phyloP scores from a whole-genome alignment of 2,797 vertebrate species.

The Aphelocoma californica region DNA sequence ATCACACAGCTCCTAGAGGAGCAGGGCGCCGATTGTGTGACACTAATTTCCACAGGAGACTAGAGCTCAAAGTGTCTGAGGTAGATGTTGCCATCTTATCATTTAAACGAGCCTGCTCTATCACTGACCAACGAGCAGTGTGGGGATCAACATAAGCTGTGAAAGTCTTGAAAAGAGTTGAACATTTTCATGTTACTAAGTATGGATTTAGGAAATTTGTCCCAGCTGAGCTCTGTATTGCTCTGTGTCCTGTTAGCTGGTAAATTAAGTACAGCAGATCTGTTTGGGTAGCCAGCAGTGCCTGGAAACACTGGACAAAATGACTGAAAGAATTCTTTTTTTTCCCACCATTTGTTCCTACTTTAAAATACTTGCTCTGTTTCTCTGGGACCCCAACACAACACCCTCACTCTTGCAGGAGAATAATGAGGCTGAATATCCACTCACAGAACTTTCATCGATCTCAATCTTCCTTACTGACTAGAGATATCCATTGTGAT shows the following conservation, averaged over 20 bases:
- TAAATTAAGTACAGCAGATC: background rate
- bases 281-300: background rate
- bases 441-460: background rate
- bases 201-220: background rate
- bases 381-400: background rate
- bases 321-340: background rate
- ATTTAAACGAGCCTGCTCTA: background rate
- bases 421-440: background rate
- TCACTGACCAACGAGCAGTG: background rate
- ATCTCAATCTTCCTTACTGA: background rate
- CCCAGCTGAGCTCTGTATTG: background rate
- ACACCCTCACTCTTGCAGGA: background rate
- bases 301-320: background rate
- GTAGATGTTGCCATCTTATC: background rate
- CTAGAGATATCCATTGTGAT: background rate
- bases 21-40: too few relatives aligned
- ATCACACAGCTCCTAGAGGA: background rate
- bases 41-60: background rate
- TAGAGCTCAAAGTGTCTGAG: background rate
- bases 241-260: background rate
- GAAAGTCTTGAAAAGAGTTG: background rate
- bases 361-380: background rate
- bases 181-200: background rate
- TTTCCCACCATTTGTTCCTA: background rate
- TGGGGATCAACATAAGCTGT: background rate